These are phyloP conservation scores for Anthophora plumipes DNA, from an alignment of 2,888 invertebrate genomes.

Conservation along the genomic window DNA sequence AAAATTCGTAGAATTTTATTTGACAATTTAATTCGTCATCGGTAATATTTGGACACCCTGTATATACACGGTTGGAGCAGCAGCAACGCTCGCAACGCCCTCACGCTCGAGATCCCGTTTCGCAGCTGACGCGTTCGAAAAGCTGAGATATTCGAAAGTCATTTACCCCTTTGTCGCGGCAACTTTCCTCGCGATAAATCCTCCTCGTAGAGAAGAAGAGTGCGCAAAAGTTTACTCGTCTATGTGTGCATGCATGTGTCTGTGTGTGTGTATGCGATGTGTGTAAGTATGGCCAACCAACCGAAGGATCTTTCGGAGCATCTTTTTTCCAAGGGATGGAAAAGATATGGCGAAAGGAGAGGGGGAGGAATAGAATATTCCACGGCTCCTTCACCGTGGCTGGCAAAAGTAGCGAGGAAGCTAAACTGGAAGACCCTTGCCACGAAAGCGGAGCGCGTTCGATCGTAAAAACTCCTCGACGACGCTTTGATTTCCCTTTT, in stretches of 20 bases:
- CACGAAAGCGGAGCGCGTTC: slow-evolving; percentile 66
- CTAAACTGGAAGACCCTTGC: slow-evolving; percentile 43
- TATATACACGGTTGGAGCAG: slow-evolving; percentile 31
- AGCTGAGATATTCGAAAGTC: slow-evolving; percentile 64
- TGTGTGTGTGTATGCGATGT: not conserved
- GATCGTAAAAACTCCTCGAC: slow-evolving; percentile 73
- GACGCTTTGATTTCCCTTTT: slow-evolving; percentile 75
- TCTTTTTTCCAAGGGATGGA: slow-evolving; percentile 44
- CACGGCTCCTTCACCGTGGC: slow-evolving; percentile 22
- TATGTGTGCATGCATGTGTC: not conserved
- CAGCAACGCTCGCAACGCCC: not conserved
- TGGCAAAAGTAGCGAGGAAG: slow-evolving; percentile 59
- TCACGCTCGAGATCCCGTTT: slow-evolving; percentile 15
- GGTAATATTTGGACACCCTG: not conserved
- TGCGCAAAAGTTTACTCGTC: slow-evolving; percentile 4
- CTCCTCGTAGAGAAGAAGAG: slow-evolving; percentile 3
- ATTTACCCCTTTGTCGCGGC: slow-evolving; percentile 55
- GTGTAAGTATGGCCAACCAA: slow-evolving; percentile 23
- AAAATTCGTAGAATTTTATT: too few species aligned
- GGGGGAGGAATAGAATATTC: slow-evolving; percentile 34
- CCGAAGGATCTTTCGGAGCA: slow-evolving; percentile 23
- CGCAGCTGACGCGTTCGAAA: slow-evolving; percentile 56
- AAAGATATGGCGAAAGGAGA: slow-evolving; percentile 25
- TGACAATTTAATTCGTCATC: too few species aligned
- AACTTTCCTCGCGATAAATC: slow-evolving; percentile 62